These are phyloP conservation scores for Mimachlamys varia DNA, from an alignment of 2,888 invertebrate species.

Conservation along the genomic window DNA sequence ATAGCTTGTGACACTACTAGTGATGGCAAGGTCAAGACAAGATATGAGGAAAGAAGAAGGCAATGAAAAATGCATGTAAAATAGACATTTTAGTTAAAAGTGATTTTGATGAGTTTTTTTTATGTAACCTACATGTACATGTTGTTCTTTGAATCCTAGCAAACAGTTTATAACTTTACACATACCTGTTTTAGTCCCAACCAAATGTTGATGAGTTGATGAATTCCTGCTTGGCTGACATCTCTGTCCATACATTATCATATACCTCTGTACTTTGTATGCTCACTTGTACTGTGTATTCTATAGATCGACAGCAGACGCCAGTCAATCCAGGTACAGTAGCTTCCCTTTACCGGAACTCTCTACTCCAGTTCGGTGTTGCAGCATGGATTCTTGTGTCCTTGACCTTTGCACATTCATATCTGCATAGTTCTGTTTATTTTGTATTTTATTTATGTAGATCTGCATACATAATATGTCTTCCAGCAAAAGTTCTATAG, in stretches of 20 bases:
- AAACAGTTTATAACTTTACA: neutral
- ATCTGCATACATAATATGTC: too few relatives aligned
- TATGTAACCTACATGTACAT: too few relatives aligned
- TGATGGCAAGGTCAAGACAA: too few relatives aligned
- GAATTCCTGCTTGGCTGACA: neutral
- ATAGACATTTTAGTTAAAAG: too few relatives aligned
- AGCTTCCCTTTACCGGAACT: slow-evolving; percentile 26
- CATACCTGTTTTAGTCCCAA: neutral
- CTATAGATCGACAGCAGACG: neutral
- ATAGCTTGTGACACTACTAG: too few relatives aligned
- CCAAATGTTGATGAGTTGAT: neutral
- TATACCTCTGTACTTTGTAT: slow-evolving; percentile 26
- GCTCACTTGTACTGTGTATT: slow-evolving; percentile 9
- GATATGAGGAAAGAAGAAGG: too few relatives aligned
- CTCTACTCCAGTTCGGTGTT: slow-evolving; percentile 22
- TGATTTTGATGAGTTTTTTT: too few relatives aligned
- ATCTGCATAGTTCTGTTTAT: slow-evolving; percentile 1
- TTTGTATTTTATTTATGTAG: neutral
- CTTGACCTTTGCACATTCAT: slow-evolving; percentile 10
- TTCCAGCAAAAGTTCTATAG: too few relatives aligned
- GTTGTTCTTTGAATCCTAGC: neutral
- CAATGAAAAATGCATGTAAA: too few relatives aligned
- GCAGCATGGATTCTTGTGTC: neutral
- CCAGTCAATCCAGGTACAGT: slow-evolving; percentile 25
- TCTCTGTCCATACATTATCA: neutral